Conservation (phyloP, 2,888 invertebrate genomes). For the Parnassius orleans region DNA sequence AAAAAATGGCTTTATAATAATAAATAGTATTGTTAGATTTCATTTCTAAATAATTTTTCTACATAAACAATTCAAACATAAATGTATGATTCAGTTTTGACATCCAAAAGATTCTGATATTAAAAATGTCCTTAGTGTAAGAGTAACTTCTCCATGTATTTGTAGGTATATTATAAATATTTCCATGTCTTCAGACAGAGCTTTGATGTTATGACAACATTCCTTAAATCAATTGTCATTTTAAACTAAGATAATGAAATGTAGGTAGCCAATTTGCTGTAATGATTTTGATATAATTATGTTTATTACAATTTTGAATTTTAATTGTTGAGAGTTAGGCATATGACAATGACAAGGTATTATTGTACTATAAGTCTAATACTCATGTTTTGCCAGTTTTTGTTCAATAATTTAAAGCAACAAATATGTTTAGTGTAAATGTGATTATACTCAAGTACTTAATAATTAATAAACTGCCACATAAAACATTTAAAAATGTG, state of each 20-base stretch:
- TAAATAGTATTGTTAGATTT: too few relatives aligned
- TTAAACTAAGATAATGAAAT: constrained; percentile 42
- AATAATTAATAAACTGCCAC: constrained; percentile 50
- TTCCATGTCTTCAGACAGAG: constrained; percentile 20
- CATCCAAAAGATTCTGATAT: constrained; percentile 18
- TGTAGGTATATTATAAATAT: constrained; percentile 19
- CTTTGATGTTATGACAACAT: constrained; percentile 34
- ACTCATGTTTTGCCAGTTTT: constrained; percentile 40
- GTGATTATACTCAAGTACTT: constrained; percentile 68
- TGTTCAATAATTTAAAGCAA: constrained; percentile 28
- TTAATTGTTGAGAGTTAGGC: constrained; percentile 30
- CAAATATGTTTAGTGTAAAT: constrained; percentile 38
- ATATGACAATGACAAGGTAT: constrained; percentile 29
- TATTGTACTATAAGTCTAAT: constrained; percentile 40
- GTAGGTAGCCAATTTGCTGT: constrained; percentile 71
- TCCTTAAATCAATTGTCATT: constrained; percentile 38
- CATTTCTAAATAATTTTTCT: constrained; percentile 4
- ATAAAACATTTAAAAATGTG: constrained; percentile 46
- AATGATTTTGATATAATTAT: constrained; percentile 54
- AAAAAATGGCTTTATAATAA: neutral
- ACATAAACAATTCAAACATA: constrained; percentile 10
- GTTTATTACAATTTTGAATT: constrained; percentile 42
- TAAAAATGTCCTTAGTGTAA: constrained; percentile 25
- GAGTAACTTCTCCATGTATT: constrained; percentile 14
- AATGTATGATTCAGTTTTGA: constrained; percentile 21